These are phyloP conservation scores for Peromyscus eremicus DNA, from an alignment of 2,797 vertebrate genomes.

Conservation along the genomic window DNA sequence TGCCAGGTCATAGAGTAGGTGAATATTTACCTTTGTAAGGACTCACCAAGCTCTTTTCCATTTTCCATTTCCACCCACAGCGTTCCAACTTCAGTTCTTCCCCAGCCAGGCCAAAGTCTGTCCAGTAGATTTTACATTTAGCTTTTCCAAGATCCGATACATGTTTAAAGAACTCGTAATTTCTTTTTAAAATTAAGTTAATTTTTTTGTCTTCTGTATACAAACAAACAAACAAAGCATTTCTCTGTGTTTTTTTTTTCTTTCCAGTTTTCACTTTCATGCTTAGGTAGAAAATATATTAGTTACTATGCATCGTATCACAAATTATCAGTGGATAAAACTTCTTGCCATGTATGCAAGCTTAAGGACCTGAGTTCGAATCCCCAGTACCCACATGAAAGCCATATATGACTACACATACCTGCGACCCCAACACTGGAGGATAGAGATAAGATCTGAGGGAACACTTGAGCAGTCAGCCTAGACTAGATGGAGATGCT, in stretches of 20 bases:
- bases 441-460: neutral
- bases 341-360: neutral
- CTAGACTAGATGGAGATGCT: neutral
- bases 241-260: neutral
- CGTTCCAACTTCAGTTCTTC: constrained; percentile 25
- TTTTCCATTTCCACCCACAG: constrained; percentile 49
- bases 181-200: neutral
- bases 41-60: constrained; percentile 30
- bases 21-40: constrained; percentile 59
- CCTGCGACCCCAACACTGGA: neutral
- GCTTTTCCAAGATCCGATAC: constrained; percentile 1
- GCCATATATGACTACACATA: neutral
- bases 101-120: neutral
- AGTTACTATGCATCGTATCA: neutral
- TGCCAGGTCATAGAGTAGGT: neutral
- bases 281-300: neutral
- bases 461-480: neutral
- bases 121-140: neutral
- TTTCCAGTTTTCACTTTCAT: constrained; percentile 32
- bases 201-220: neutral
- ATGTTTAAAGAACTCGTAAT: neutral
- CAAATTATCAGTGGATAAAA: neutral
- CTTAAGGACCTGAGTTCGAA: neutral
- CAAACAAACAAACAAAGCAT: neutral
- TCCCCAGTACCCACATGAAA: neutral